Base-by-base conservation (phyloP, 2,888 invertebrate species). In the Agrypnus murinus region DNA sequence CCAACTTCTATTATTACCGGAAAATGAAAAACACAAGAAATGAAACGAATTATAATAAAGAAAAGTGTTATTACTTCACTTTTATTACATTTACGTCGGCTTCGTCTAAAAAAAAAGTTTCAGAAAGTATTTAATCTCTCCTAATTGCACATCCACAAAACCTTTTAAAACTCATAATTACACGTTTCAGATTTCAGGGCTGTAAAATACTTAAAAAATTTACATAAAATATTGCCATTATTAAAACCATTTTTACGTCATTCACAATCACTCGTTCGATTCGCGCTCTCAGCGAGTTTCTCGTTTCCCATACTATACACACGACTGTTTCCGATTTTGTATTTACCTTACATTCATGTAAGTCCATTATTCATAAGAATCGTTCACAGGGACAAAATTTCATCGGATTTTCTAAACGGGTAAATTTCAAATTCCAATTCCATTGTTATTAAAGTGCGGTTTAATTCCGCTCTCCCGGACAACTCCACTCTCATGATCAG, bases 331-430 rank as follows among this genome's bases (percentile, higher is more conserved):
- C 43, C 43, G 15, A 31, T 50, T 19, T 31, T 32, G 7, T 31
- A 50, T 50, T 25, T 25, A 25, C 25, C 50, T 50, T 50, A 10
- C 32, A 25, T 25, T 50, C 3, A n/a, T 32, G 31, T 50, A 10
- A 25, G 31, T 12, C 6, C 32, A 31, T 48, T 7, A 19, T 25
- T 48, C n/a, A 48, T 14, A n/a, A 15, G 45, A 12, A 25, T 25
- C 48, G 48, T 48, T 17, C 25, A 31, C 48, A 48, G 1, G 31
- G 31, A 25, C 31, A 31, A 50, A 3, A 50, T 50, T 50, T 50
- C 12, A 50, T 50, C 50, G 50, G 50, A 50, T 50, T 50, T 50
- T 50, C 50, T 31, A 50, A 50, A 8, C 50, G 50, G 50, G 31
- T 50, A 31, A 31, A 32, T 25, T 19, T 12, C 31, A 50, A 31